Conservation (phyloP, 1,140 invertebrate genomes). For the Neomicropteryx cornuta region DNA sequence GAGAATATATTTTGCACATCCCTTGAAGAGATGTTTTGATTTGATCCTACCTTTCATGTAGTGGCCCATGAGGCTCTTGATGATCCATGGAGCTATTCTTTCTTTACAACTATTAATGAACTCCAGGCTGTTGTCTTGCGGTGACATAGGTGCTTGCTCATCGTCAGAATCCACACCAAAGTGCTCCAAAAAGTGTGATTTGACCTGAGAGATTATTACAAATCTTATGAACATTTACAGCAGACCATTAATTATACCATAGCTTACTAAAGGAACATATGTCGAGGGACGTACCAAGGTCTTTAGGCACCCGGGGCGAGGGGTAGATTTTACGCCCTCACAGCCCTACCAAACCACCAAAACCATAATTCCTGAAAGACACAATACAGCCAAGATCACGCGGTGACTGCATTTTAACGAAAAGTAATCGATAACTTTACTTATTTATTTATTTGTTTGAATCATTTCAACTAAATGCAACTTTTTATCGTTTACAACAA, state of each 20-base stretch:
- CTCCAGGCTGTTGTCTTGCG: constrained; percentile 26
- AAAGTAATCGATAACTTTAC: too few species aligned
- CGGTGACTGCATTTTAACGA: too few species aligned
- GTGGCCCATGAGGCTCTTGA: constrained; percentile 28
- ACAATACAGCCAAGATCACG: too few species aligned
- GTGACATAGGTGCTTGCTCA: constrained; percentile 29
- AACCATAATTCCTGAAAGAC: not conserved
- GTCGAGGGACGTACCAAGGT: not conserved
- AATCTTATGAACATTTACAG: not conserved
- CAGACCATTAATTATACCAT: not conserved
- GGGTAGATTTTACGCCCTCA: not conserved
- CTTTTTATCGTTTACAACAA: too few species aligned
- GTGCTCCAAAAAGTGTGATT: constrained; percentile 23
- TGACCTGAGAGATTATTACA: constrained; percentile 25
- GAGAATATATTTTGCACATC: constrained; percentile 30
- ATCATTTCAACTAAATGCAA: too few species aligned
- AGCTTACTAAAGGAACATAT: not conserved
- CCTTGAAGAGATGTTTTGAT: constrained; percentile 28
- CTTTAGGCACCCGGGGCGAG: not conserved
- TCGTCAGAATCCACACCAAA: constrained; percentile 36
- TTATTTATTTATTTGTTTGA: too few species aligned
- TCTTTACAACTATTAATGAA: constrained; percentile 34
- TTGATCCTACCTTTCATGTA: constrained; percentile 29
- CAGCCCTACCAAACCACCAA: not conserved
- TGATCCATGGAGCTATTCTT: constrained; percentile 33